phyloP scores from a whole-genome alignment of 2,888 invertebrate species.

The Plagiodera versicolora region DNA sequence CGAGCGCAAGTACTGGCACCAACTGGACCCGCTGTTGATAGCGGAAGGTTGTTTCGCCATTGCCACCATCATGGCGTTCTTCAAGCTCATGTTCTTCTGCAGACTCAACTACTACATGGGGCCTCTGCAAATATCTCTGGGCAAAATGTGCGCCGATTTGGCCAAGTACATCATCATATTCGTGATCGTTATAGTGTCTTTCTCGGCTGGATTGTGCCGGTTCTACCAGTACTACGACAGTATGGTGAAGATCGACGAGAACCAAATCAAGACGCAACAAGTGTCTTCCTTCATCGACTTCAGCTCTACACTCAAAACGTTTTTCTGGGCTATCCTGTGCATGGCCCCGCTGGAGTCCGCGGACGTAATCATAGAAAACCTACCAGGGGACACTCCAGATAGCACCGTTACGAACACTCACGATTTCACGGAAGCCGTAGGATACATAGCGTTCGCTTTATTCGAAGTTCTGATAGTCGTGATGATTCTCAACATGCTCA shows the following conservation, averaged over 20 bases:
- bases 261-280: constrained; percentile 62
- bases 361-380: constrained; percentile 66
- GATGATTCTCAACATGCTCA: constrained; percentile 75
- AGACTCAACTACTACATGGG: constrained; percentile 67
- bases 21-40: constrained; percentile 65
- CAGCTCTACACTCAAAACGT: constrained; percentile 62
- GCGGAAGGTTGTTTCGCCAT: constrained; percentile 69
- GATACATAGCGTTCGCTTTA: constrained; percentile 67
- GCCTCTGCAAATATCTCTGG: constrained; percentile 67
- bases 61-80: constrained; percentile 68
- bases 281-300: constrained; percentile 64
- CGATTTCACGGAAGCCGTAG: constrained; percentile 66
- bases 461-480: constrained; percentile 74
- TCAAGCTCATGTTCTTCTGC: constrained; percentile 65
- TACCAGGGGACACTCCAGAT: constrained; percentile 55
- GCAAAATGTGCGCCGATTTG: constrained; percentile 70
- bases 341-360: constrained; percentile 68
- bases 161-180: constrained; percentile 65
- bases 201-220: constrained; percentile 63
- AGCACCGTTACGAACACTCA: constrained; percentile 60
- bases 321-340: constrained; percentile 72
- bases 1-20: constrained; percentile 68
- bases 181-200: constrained; percentile 62
- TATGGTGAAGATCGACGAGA: constrained; percentile 52
- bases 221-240: constrained; percentile 70